Conservation (phyloP, 2,113 vertebrate genomes). For the Hypomesus transpacificus region DNA sequence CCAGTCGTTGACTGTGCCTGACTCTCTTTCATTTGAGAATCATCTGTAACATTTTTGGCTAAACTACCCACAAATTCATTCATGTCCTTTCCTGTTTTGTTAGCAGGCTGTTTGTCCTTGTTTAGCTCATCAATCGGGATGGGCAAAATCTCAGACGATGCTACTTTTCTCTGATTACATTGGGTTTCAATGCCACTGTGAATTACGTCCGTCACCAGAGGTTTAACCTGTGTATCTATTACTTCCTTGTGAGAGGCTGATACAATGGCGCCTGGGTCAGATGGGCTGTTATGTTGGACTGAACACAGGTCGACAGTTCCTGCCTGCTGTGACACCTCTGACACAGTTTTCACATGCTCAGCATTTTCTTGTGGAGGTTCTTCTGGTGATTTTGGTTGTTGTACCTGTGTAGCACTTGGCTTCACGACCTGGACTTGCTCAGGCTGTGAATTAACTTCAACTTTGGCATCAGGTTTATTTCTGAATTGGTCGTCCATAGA, state of each 20-base stretch:
- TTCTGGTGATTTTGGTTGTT: conserved; percentile 2
- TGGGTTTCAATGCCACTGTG: conserved; percentile 16
- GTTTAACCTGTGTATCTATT: conserved; percentile 36
- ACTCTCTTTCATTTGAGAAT: conserved; percentile 1
- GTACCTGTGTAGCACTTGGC: background rate
- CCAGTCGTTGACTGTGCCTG: conserved; percentile 3
- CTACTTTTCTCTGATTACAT: conserved; percentile 12
- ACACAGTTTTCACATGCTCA: conserved; percentile 9
- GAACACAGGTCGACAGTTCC: conserved; percentile 19
- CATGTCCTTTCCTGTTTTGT: conserved; percentile 24
- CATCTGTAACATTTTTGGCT: background rate
- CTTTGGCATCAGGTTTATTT: conserved; percentile 2
- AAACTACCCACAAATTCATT: conserved; percentile 1
- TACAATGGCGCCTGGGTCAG: conserved; percentile 4
- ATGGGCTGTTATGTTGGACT: conserved; percentile 15
- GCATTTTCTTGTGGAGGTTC: conserved; percentile 1
- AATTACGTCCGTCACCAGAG: conserved; percentile 18
- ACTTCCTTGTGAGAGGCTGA: conserved; percentile 19
- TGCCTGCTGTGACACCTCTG: background rate
- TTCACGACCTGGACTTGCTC: background rate
- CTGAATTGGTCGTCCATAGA: background rate
- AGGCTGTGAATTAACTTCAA: background rate
- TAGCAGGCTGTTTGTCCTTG: background rate
- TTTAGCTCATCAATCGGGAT: conserved; percentile 8
- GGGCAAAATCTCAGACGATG: conserved; percentile 8